Percentiles rank a stretch among this genome's conserved stretches.
These are phyloP conservation scores for Amiota communis DNA, from an alignment of 2,888 invertebrate species.

Conservation along the genomic window DNA sequence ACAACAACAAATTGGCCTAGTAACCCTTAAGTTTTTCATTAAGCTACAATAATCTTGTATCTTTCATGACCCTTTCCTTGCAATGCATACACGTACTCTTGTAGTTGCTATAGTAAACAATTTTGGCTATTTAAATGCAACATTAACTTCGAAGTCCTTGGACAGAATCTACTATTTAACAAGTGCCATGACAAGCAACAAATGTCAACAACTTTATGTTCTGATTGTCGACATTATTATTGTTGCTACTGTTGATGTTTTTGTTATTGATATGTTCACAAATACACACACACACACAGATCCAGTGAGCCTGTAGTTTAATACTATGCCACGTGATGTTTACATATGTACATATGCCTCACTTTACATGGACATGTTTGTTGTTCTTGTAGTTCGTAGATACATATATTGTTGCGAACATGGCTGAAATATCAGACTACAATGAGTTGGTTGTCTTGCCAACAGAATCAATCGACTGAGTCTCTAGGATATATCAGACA, in stretches of 20 bases:
- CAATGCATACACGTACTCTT: too few relatives aligned
- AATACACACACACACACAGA: not conserved
- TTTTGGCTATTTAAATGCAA: not conserved
- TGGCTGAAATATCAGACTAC: slow-evolving; percentile 28
- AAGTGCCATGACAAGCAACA: slow-evolving; percentile 7
- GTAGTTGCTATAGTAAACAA: too few relatives aligned
- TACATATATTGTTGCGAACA: not conserved
- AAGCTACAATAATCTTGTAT: too few relatives aligned
- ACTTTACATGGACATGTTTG: too few relatives aligned
- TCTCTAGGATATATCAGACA: too few relatives aligned
- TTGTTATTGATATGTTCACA: slow-evolving; percentile 22
- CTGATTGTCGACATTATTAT: not conserved
- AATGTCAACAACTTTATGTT: slow-evolving; percentile 15
- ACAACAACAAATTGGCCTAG: too few relatives aligned
- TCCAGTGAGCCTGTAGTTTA: not conserved
- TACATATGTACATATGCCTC: not conserved
- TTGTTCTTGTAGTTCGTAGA: too few relatives aligned
- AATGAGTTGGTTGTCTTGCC: slow-evolving; percentile 1
- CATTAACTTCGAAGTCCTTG: not conserved
- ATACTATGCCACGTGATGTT: not conserved
- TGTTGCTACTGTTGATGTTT: slow-evolving; percentile 8
- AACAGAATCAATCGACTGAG: not conserved
- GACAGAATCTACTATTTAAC: slow-evolving; percentile 7
- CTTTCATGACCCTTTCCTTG: too few relatives aligned
- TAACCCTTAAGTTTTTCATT: too few relatives aligned